These are phyloP conservation scores for Callyntrura sp. DNA, from an alignment of 2,888 invertebrate genomes.

Conservation along the genomic window DNA sequence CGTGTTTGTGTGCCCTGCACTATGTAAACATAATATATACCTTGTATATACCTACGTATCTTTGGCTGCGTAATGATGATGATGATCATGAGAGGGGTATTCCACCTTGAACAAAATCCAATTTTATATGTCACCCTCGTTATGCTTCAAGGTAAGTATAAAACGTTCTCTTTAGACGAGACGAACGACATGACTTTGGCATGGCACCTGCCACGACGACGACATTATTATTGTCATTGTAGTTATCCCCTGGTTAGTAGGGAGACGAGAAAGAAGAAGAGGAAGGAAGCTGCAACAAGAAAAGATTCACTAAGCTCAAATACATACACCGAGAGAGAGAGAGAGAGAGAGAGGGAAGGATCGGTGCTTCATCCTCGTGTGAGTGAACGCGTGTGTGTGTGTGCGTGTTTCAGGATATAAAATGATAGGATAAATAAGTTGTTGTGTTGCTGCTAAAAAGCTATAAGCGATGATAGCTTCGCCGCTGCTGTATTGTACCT, in stretches of 20 bases:
- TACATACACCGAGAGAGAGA: too few relatives aligned
- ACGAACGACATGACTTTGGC: slow-evolving; percentile 72
- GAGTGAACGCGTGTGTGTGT: slow-evolving; percentile 7
- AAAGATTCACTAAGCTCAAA: neutral
- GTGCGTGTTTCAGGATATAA: slow-evolving; percentile 17
- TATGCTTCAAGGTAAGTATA: slow-evolving; percentile 72
- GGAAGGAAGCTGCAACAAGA: slow-evolving; percentile 52
- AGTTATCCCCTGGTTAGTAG: slow-evolving; percentile 25
- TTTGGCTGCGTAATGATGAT: neutral
- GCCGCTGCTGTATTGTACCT: neutral
- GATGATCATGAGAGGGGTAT: slow-evolving; percentile 47
- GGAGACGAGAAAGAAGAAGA: slow-evolving; percentile 46
- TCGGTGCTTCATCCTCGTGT: slow-evolving; percentile 6
- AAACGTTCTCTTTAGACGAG: slow-evolving; percentile 67
- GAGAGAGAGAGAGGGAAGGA: neutral
- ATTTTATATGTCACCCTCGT: slow-evolving; percentile 76
- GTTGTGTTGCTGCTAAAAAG: neutral
- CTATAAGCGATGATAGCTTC: too few relatives aligned
- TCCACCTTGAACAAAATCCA: slow-evolving; percentile 77
- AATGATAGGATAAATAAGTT: slow-evolving; percentile 31
- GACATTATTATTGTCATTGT: slow-evolving; percentile 69
- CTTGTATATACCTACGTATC: neutral
- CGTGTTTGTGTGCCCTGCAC: neutral
- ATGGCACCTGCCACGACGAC: slow-evolving; percentile 68
- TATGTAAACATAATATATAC: neutral